Conservation (phyloP, 2,113 vertebrate genomes). For the Gnathonemus echidnorhynchus region DNA sequence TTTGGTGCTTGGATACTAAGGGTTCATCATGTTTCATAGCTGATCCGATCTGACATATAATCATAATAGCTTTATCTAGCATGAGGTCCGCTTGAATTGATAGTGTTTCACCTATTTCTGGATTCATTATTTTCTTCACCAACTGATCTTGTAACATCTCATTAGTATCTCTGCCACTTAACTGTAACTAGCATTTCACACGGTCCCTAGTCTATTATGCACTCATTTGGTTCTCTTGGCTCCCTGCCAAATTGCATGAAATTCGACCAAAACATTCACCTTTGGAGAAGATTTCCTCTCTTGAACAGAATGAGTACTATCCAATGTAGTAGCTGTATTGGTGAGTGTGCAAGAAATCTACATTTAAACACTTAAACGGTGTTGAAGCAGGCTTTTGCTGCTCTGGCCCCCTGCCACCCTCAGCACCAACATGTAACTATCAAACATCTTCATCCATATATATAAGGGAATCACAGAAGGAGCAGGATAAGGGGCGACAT, state of each 20-base stretch:
- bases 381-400: background rate
- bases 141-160: background rate
- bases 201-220: background rate
- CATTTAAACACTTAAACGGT: background rate
- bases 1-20: background rate
- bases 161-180: background rate
- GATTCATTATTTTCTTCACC: background rate
- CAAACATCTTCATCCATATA: background rate
- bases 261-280: background rate
- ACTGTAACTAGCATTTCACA: background rate
- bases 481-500: background rate
- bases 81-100: background rate
- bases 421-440: background rate
- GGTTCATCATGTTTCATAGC: background rate
- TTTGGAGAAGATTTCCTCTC: background rate
- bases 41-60: background rate
- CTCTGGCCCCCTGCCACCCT: background rate
- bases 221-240: background rate
- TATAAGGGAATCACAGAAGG: background rate
- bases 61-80: background rate
- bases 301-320: background rate
- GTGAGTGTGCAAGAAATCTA: background rate
- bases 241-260: background rate
- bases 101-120: background rate
- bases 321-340: background rate